Conservation (phyloP, 2,113 vertebrate species). For the Spheniscus mendiculus region DNA sequence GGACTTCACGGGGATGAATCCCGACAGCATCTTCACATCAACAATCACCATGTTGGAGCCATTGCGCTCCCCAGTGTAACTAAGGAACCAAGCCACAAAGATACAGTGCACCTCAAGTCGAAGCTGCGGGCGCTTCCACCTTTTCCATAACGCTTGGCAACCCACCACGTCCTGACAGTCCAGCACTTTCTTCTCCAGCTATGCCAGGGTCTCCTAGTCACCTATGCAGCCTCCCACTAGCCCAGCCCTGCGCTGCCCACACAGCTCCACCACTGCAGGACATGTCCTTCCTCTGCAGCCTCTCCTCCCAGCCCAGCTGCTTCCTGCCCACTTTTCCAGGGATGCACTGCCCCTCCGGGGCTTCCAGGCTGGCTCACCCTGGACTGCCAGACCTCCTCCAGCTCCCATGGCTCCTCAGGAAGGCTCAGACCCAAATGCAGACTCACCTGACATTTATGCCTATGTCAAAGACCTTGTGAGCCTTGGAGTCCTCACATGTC, state of each 20-base stretch:
- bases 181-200: neutral
- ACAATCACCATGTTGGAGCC: slow-evolving; percentile 68
- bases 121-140: neutral
- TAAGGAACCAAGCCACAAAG: neutral
- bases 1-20: slow-evolving; percentile 50
- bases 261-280: neutral
- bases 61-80: slow-evolving; percentile 58
- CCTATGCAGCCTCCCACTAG: fast-evolving
- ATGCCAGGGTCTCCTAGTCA: neutral
- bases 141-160: neutral
- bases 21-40: slow-evolving; percentile 71
- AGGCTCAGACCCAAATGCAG: fast-evolving
- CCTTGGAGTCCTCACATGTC: neutral
- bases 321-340: neutral
- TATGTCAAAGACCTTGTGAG: slow-evolving; percentile 60
- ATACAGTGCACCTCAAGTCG: too few species aligned
- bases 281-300: neutral
- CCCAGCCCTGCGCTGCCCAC: neutral
- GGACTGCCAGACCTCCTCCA: neutral
- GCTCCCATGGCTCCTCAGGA: neutral
- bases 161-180: neutral
- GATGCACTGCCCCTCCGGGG: neutral
- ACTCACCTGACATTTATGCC: slow-evolving; percentile 70
- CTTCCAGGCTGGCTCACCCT: neutral
- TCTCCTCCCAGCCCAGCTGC: neutral